Evolutionary conservation across 2,797 vertebrate species (phyloP).

Genomic region (Clarias fuscus): DNA sequence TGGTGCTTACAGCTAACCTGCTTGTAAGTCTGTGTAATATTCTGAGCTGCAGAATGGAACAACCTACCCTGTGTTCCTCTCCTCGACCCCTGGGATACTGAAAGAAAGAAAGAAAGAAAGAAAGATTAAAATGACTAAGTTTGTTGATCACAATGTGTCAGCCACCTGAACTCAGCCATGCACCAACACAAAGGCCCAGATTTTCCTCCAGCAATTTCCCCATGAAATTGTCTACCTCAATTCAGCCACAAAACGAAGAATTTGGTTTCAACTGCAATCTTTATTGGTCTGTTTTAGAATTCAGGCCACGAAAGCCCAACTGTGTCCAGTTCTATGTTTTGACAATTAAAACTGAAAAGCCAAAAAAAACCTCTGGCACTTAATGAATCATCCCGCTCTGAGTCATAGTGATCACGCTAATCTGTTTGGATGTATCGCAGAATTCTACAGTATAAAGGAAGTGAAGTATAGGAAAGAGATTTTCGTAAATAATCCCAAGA

Average conservation of each 20-base stretch:
- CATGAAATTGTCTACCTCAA: background rate
- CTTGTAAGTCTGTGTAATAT: background rate
- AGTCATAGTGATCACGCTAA: background rate
- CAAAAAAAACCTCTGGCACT: constrained; percentile 12
- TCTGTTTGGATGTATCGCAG: constrained; percentile 1
- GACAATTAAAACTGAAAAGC: constrained; percentile 43
- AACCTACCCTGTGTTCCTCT: constrained; percentile 83
- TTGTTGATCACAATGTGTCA: constrained; percentile 25
- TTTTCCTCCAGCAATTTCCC: background rate
- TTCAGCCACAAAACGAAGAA: background rate
- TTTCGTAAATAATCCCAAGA: background rate
- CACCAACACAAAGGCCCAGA: background rate
- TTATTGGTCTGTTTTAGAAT: constrained; percentile 8
- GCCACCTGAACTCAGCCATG: constrained; percentile 1
- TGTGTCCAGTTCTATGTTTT: constrained; percentile 24
- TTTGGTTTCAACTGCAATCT: background rate
- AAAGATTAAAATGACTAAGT: constrained; percentile 26
- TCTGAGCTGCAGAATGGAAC: background rate
- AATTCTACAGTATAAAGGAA: constrained; percentile 17
- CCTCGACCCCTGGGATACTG: constrained; percentile 76
- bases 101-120: constrained; percentile 47
- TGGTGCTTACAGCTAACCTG: background rate
- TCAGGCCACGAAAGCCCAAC: constrained; percentile 7
- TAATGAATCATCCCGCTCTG: background rate
- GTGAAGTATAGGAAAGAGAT: background rate